phyloP scores from a whole-genome alignment of 2,113 vertebrate species.

The Lipophrys pholis region DNA sequence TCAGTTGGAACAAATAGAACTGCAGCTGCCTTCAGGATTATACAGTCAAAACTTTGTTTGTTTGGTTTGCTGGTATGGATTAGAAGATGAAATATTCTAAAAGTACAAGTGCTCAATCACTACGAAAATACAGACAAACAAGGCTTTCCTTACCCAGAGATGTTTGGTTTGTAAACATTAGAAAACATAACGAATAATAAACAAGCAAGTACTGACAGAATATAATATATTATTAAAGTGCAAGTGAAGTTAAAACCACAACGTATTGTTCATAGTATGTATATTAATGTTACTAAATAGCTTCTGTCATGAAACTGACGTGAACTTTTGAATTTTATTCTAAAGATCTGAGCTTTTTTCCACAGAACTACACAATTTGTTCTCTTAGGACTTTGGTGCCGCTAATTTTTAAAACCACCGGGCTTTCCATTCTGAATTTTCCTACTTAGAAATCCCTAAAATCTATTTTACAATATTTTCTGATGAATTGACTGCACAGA shows the following conservation, averaged over 20 bases:
- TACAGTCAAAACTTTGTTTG: background rate
- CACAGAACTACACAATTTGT: too few species aligned
- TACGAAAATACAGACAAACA: background rate
- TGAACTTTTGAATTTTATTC: too few species aligned
- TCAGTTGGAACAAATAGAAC: background rate
- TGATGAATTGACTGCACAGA: too few species aligned
- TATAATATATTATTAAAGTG: background rate
- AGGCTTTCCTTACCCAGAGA: background rate
- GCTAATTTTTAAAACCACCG: too few species aligned
- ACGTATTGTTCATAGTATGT: too few species aligned
- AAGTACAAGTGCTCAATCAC: background rate
- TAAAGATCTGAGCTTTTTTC: too few species aligned
- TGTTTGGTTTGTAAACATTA: background rate
- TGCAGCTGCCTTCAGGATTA: background rate
- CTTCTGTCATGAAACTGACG: too few species aligned
- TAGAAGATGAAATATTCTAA: background rate
- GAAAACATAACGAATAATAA: background rate
- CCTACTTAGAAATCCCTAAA: too few species aligned
- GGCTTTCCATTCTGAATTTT: too few species aligned
- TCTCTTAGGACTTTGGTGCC: too few species aligned
- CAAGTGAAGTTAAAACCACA: background rate
- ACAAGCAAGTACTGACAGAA: background rate
- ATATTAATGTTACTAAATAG: too few species aligned
- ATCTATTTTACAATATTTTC: too few species aligned
- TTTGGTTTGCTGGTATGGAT: background rate